Evolutionary conservation across 1,140 invertebrate genomes (phyloP), one percentile per base, ranked within the genome.

Genomic region (Hirudo medicinalis): DNA sequence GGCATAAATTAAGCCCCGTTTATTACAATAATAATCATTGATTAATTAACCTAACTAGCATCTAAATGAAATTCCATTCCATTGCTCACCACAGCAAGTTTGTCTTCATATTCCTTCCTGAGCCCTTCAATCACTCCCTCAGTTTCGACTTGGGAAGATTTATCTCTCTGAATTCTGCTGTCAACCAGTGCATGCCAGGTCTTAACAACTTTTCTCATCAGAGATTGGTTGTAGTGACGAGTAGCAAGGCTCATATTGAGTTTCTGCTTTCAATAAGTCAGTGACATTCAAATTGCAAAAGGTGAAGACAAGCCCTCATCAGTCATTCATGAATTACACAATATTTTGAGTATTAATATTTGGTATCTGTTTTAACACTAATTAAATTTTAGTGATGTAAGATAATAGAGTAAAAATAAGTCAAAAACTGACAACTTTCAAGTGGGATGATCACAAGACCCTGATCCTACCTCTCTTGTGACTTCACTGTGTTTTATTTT

Each of bases 71-170:
- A 17, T 49, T 49, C 43, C 43, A 49, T 53, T 71, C 22, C 19
- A 29, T 11, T 5, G 74, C 77, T 76, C 75, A 81, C 80, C 9
- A 75, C 76, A 70, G 72, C 72, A 8, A 82, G 75, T 75, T 77
- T 78, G 36, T 74, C 73, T 69, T 82, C 80, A 66, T 82, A 82
- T 53, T 82, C 78, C 71, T 78, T 77, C 8, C 77, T 80, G 20
- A 82, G 75, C 15, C 77, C 74, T 68, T 78, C 74, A 69, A 80
- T 82, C 32, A 82, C 76, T 75, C 81, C 80, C 73, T 80, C 77
- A 0, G 81, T 81, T 71, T 82, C 81, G 27, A 76, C 73, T 73
- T 82, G 80, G 75, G 80, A 82, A 0, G 79, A 79, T 67, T 79
- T 79, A 72, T 82, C 80, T 9, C 80, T 76, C 29, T 75, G 71